phyloP scores from a whole-genome alignment of 2,888 invertebrate genomes.

The Lasioglossum leucozonium region DNA sequence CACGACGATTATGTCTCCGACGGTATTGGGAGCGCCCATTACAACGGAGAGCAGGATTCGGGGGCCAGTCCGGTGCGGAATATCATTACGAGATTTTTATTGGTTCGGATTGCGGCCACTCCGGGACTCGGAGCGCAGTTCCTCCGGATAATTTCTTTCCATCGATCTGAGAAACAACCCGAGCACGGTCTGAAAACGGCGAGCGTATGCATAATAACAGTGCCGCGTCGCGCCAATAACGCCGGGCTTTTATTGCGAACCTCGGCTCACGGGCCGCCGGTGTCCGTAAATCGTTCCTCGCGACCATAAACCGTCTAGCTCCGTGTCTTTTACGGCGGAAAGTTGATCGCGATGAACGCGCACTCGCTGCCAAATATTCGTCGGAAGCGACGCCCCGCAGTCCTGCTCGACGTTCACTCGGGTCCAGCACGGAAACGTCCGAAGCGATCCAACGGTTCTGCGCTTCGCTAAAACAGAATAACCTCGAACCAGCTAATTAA shows the following conservation, averaged over 20 bases:
- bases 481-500: neutral
- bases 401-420: neutral
- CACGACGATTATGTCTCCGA: neutral
- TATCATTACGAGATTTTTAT: constrained; percentile 3
- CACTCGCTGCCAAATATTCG: constrained; percentile 45
- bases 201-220: constrained; percentile 43
- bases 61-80: neutral
- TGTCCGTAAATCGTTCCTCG: constrained; percentile 29
- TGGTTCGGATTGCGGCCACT: constrained; percentile 10
- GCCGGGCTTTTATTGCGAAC: constrained; percentile 46
- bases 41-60: neutral
- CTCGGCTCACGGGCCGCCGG: neutral
- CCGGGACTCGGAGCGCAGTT: neutral
- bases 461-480: neutral
- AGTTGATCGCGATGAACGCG: constrained; percentile 41
- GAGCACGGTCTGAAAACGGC: constrained; percentile 7
- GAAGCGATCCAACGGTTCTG: neutral
- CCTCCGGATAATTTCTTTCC: constrained; percentile 1
- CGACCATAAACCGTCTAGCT: constrained; percentile 31
- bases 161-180: neutral
- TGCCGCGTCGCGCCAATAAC: constrained; percentile 39
- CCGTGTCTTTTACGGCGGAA: constrained; percentile 15
- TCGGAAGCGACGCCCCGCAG: neutral
- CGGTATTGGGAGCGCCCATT: neutral
- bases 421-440: neutral